Evolutionary conservation across 2,797 vertebrate species (phyloP), one percentile per base, ranked within the genome.

Genomic region (Mus caroli): DNA sequence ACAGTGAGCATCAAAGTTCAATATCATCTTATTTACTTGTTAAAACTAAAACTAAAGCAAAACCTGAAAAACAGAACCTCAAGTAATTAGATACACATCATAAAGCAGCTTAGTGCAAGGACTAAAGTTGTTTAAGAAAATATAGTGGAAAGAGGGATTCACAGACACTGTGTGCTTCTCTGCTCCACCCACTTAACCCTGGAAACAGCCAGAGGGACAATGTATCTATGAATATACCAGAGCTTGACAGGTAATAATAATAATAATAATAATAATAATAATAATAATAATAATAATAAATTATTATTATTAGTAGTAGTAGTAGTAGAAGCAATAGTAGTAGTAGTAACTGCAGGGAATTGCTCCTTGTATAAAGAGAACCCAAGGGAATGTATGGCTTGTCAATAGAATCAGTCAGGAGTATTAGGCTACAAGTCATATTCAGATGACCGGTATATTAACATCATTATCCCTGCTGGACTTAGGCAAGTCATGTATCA

Each of bases 61-160:
- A 43, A 20, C 28, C 10, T 26, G 10, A 54, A 92, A 97, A 95
- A 88, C 22, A 75, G 40, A 92, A 94, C 28, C 22, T 19, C 28
- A 75, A 62, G 86, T 97, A 97, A 98, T 98, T 97, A 97, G 91
- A 97, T 96, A 97, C 93, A 97, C 88, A 95, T 71, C 62, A 96
- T 77, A 97, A 97, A 95, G n/a, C 60, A 92, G 34, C 43, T 11
- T 13, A 83, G 15, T n/a, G 26, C 28, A 37, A 62, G 79, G 97
- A 40, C 34, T 83, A 90, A 94, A 2, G 50, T 84, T 94, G 22
- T 87, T 97, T 93, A 91, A 97, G 91, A 87, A 90, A 94, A 54
- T 46, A 11, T 5, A 1, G 0, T 34, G 64, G 88, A 54, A 67
- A 83, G 97, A 71, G 12, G 80, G 71, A 97, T 88, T n/a, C n/a